phyloP scores from a whole-genome alignment of 2,888 invertebrate species.

The Pheosia tremula region DNA sequence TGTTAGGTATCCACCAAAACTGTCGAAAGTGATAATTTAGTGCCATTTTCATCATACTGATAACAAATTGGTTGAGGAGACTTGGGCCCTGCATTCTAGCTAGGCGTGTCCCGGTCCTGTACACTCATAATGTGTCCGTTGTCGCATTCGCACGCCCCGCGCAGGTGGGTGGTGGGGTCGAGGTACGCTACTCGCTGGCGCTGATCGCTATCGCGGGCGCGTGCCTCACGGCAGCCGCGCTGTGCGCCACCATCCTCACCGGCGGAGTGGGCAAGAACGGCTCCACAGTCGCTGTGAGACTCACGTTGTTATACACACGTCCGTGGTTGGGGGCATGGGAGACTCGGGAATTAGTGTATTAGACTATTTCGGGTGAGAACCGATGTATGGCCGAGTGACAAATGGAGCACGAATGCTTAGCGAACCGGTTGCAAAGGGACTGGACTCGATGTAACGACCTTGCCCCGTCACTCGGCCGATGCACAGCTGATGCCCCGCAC shows the following conservation, averaged over 20 bases:
- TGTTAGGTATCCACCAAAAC: too few relatives aligned
- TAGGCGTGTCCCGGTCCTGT: background rate
- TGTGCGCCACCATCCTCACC: slow-evolving; percentile 90
- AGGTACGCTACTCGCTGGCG: slow-evolving; percentile 91
- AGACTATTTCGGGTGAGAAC: background rate
- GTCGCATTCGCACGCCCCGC: slow-evolving; percentile 39
- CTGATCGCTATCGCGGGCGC: slow-evolving; percentile 90
- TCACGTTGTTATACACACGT: slow-evolving; percentile 26
- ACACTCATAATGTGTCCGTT: slow-evolving; percentile 3
- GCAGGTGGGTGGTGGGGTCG: slow-evolving; percentile 82
- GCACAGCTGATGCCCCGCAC: background rate
- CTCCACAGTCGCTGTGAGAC: slow-evolving; percentile 98
- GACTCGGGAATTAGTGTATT: background rate
- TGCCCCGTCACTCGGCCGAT: too few relatives aligned
- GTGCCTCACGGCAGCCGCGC: slow-evolving; percentile 88
- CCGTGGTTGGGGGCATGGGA: slow-evolving; percentile 7
- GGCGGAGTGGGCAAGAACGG: slow-evolving; percentile 99
- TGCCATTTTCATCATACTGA: too few relatives aligned
- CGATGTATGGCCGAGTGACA: too few relatives aligned
- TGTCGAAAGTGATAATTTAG: too few relatives aligned
- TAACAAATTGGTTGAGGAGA: too few relatives aligned
- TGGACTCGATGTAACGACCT: too few relatives aligned
- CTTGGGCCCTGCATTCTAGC: background rate
- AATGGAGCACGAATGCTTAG: too few relatives aligned
- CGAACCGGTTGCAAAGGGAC: too few relatives aligned